These are phyloP conservation scores for Heteromurus nitidus DNA, from an alignment of 2,888 invertebrate genomes.

Conservation along the genomic window DNA sequence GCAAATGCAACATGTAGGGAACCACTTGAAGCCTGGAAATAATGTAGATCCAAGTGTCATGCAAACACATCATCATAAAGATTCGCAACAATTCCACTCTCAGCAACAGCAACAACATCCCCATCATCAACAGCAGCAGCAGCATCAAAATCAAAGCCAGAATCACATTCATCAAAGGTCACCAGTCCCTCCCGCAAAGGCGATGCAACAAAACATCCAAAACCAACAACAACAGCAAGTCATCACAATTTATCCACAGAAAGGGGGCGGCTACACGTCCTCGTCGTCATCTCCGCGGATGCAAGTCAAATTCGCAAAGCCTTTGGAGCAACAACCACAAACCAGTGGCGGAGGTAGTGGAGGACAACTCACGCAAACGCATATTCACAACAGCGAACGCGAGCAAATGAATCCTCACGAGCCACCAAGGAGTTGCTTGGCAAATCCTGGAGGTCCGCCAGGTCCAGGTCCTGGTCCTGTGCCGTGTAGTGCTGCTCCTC, in stretches of 20 bases:
- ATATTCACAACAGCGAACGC: conserved; percentile 18
- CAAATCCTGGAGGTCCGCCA: conserved; percentile 30
- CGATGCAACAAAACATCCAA: conserved; percentile 56
- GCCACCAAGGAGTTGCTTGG: conserved; percentile 48
- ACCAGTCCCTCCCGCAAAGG: conserved; percentile 49
- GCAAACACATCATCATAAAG: not conserved
- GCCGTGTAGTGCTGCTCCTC: conserved; percentile 13
- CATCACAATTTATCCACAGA: conserved; percentile 56
- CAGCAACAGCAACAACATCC: conserved; percentile 23
- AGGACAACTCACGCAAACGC: conserved; percentile 11
- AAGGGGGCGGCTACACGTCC: conserved; percentile 56
- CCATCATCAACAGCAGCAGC: not conserved
- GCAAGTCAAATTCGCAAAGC: conserved; percentile 61
- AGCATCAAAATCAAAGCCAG: conserved; percentile 23
- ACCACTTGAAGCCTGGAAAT: conserved; percentile 24
- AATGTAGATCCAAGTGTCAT: conserved; percentile 9
- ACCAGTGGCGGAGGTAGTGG: conserved; percentile 24
- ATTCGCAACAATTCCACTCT: not conserved
- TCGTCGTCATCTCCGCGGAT: conserved; percentile 54
- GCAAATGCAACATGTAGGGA: not conserved
- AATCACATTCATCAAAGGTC: conserved; percentile 49
- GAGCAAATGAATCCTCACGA: conserved; percentile 30
- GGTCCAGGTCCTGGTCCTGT: not conserved
- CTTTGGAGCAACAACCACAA: conserved; percentile 41
- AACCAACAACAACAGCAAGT: conserved; percentile 58